Evolutionary conservation across 1,140 invertebrate genomes (phyloP), one percentile per base, ranked within the genome.

Genomic region (Tribolium madens): DNA sequence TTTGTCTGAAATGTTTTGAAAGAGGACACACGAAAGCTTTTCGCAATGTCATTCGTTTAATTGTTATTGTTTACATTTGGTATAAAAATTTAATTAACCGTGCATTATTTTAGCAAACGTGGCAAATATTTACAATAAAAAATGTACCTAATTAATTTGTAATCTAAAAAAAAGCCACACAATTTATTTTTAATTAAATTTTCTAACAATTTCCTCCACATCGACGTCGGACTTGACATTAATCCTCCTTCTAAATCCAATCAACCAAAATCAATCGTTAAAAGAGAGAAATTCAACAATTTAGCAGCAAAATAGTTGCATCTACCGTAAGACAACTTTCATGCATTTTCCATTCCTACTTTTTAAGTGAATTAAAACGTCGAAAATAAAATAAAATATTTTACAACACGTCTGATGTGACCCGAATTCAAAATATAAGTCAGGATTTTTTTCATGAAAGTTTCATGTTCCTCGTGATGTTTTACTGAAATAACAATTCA

Each of bases 361-460:
- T 60, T 60, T 60, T 21, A 60, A 60, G 53, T 60, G 53, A 60
- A 60, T 60, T 60, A 60, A 60, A 60, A 60, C 53, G 50, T 52
- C 9, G 5, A 26, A 26, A 26, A 10, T 26, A 60, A 21, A 53
- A 9, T 60, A 13, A 60, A 60, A 60, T 60, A 26, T 60, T 60
- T 60, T 18, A 60, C 26, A 21, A 18, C 5, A 10, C 53, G 18
- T 60, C 18, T 26, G 1, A 18, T 60, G 53, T n/a, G 53, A 60
- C 9, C 17, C 9, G 18, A 60, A 60, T 60, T 10, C 7, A 26
- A 18, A 60, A 26, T 26, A 60, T 52, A 26, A 60, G 5, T 13
- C 53, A 60, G 21, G 53, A 60, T 60, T 60, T 60, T 60, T 60
- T 60, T 26, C 53, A 5, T 60, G 53, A 60, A 60, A 60, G 9